phyloP scores from a whole-genome alignment of 1,140 invertebrate genomes.

The Drosophila arizonae region DNA sequence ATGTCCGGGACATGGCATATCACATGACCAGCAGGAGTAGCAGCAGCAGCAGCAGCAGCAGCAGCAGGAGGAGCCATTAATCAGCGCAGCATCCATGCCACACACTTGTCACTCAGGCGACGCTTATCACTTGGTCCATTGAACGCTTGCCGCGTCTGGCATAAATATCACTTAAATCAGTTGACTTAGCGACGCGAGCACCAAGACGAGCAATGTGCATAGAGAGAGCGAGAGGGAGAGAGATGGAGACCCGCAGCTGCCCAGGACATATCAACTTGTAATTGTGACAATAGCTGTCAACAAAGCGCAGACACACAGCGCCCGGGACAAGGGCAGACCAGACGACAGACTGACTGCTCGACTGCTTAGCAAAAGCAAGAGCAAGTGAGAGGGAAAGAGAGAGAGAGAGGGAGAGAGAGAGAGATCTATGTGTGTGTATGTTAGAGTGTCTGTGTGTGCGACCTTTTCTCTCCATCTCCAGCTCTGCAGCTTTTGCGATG shows the following conservation, averaged over 20 bases:
- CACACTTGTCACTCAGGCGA: conserved; percentile 74
- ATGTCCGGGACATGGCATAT: conserved; percentile 38
- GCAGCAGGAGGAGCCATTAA: conserved; percentile 54
- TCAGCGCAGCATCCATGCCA: conserved; percentile 52
- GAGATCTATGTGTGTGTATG: conserved; percentile 29
- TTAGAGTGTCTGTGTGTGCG: conserved; percentile 13
- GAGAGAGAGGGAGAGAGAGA: not conserved
- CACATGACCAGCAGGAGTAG: conserved; percentile 34
- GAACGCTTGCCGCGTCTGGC: conserved; percentile 69
- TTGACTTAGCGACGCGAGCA: conserved; percentile 70
- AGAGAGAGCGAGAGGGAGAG: not conserved
- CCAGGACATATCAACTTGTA: conserved; percentile 80
- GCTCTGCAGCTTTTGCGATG: conserved; percentile 40
- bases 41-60: too few relatives aligned
- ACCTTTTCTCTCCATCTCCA: conserved; percentile 19
- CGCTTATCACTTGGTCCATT: conserved; percentile 80
- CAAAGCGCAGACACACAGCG: conserved; percentile 46
- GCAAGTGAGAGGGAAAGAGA: not conserved
- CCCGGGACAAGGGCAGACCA: not conserved
- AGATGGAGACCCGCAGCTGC: conserved; percentile 44
- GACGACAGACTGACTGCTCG: conserved; percentile 42
- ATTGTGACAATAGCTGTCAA: conserved; percentile 81
- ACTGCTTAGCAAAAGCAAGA: conserved; percentile 61
- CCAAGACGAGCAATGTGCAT: conserved; percentile 8
- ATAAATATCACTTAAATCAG: conserved; percentile 82